Percentiles rank a stretch among this genome's conserved stretches.
These are phyloP conservation scores for Aurelia aurita complex sp. Pacific DNA, from an alignment of 30 jellyfish, hydroid and myxozoan genomes.

Conservation along the genomic window DNA sequence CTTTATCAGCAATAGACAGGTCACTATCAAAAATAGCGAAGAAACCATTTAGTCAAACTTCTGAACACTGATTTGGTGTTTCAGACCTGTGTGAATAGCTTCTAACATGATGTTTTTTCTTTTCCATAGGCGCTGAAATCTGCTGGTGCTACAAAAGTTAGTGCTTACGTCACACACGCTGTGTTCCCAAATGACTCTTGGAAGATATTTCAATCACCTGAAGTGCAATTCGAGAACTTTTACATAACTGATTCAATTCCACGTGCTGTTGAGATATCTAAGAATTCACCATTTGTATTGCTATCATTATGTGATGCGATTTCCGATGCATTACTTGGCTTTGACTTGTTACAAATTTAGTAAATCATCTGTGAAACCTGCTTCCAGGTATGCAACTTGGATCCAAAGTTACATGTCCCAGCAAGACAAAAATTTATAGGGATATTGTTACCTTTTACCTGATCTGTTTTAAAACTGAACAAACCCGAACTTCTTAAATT, in stretches of 20 bases:
- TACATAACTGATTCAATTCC: conserved; percentile 97
- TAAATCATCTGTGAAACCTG: no score
- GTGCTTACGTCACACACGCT: conserved; percentile 92
- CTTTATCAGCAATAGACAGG: no score
- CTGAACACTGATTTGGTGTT: no score
- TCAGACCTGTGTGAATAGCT: no score
- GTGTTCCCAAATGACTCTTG: conserved; percentile 96
- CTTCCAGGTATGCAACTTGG: no score
- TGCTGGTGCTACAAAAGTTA: conserved; percentile 79
- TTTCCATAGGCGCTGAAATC: conserved; percentile 64
- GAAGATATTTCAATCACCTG: conserved; percentile 67
- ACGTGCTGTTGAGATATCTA: conserved; percentile 80
- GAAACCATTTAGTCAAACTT: no score
- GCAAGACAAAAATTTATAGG: no score
- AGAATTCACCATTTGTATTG: conserved; percentile 65
- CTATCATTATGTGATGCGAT: conserved; percentile 85
- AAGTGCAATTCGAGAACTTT: conserved; percentile 71
- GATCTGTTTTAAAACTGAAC: no score
- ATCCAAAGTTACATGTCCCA: no score
- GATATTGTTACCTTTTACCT: no score
- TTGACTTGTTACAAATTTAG: conserved; percentile 32
- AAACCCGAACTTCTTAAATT: no score
- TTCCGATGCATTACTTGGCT: conserved; percentile 78
- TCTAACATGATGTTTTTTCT: not conserved
- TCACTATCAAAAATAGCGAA: no score